A percentile compares a stretch with the other conserved stretches of the same genome.
phyloP scores from a whole-genome alignment of 2,888 invertebrate genomes.

The Aspidiotus rigidus region DNA sequence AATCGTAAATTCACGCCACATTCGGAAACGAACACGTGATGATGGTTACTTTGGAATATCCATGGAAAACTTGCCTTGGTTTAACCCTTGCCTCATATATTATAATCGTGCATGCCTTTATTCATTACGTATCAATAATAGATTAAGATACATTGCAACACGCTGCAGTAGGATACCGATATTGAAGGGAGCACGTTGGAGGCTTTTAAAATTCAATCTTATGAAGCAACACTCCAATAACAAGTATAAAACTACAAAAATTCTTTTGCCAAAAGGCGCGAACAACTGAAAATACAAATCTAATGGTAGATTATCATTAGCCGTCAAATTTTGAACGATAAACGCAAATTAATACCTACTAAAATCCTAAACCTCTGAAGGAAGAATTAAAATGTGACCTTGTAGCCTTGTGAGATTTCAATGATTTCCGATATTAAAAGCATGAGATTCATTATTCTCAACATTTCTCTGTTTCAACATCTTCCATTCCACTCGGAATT shows the following conservation, averaged over 20 bases:
- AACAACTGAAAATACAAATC: conserved; percentile 1
- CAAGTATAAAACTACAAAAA: not conserved
- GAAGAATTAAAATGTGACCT: too few species aligned
- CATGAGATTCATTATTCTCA: too few species aligned
- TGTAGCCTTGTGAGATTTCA: too few species aligned
- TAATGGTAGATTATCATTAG: not conserved
- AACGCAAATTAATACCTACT: too few species aligned
- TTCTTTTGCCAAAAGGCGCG: not conserved
- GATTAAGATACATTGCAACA: not conserved
- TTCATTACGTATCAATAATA: not conserved
- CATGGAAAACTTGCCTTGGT: not conserved
- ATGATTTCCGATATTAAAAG: too few species aligned
- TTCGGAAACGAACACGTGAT: not conserved
- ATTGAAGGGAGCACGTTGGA: conserved; percentile 6
- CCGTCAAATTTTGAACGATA: not conserved
- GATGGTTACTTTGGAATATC: not conserved
- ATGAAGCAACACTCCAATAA: conserved; percentile 5
- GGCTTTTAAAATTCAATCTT: not conserved
- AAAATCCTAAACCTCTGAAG: too few species aligned
- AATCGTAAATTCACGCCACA: not conserved
- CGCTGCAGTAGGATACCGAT: not conserved
- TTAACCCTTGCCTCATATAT: conserved; percentile 1
- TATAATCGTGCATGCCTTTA: conserved; percentile 4
- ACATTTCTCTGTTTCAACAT: too few species aligned
- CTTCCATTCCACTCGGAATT: too few species aligned